Conservation (phyloP, 2,113 vertebrate genomes). For the Holacanthus passer region DNA sequence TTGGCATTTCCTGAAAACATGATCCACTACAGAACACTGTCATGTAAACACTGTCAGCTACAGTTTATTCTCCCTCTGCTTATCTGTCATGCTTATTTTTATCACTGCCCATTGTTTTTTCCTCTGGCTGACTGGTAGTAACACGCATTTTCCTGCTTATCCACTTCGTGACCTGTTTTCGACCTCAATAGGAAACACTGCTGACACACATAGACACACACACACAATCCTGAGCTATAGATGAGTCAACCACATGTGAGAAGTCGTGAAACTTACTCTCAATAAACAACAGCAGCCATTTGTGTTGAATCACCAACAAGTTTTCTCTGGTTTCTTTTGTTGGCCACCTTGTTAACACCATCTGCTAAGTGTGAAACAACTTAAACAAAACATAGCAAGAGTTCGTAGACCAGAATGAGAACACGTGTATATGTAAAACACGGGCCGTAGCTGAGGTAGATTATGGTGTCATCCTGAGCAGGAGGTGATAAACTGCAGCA, state of each 20-base stretch:
- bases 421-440: constrained; percentile 15
- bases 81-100: neutral
- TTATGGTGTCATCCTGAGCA: constrained; percentile 14
- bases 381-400: neutral
- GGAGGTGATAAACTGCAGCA: constrained; percentile 39
- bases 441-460: constrained; percentile 7
- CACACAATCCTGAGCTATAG: neutral
- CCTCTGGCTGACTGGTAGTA: neutral
- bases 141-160: constrained; percentile 8
- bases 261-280: constrained; percentile 29
- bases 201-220: constrained; percentile 17
- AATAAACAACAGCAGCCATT: constrained; percentile 23
- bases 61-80: neutral
- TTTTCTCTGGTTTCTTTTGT: constrained; percentile 23
- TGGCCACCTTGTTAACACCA: constrained; percentile 7
- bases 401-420: neutral
- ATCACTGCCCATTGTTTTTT: constrained; percentile 13
- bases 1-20: neutral
- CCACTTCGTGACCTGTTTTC: constrained; percentile 34
- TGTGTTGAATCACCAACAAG: neutral
- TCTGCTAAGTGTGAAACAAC: constrained; percentile 13
- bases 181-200: constrained; percentile 34
- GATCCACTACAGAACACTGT: neutral
- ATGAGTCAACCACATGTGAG: constrained; percentile 24
- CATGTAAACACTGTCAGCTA: constrained; percentile 16